Conservation (phyloP, 2,888 invertebrate genomes). For the Tipula lateralis region DNA sequence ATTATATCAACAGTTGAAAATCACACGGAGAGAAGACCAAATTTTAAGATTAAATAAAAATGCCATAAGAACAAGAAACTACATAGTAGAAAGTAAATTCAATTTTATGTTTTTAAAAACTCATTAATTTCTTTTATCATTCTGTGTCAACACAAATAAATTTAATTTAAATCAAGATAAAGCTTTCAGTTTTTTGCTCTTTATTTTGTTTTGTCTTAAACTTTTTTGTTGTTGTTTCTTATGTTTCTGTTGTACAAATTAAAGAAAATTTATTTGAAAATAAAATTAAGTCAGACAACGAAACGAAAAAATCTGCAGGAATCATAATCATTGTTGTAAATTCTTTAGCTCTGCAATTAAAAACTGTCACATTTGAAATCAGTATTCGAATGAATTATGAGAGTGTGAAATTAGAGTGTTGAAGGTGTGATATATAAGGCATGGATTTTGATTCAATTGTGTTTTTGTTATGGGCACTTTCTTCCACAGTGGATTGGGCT, state of each 20-base stretch:
- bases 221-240: neutral
- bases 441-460: too few species aligned
- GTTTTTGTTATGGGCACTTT: too few species aligned
- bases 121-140: constrained; percentile 24
- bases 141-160: constrained; percentile 19
- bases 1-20: neutral
- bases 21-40: neutral
- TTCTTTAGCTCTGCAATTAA: too few species aligned
- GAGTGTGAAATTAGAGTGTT: too few species aligned
- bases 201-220: constrained; percentile 12
- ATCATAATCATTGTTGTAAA: neutral
- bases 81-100: neutral
- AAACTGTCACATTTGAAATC: too few species aligned
- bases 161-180: constrained; percentile 9
- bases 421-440: too few species aligned
- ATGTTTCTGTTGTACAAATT: neutral
- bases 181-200: neutral
- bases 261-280: constrained; percentile 12
- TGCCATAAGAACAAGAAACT: neutral
- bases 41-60: neutral
- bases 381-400: too few species aligned
- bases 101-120: neutral
- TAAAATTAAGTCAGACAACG: neutral
- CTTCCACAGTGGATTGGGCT: too few species aligned
- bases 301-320: neutral